Evolutionary conservation across 1,140 invertebrate species (phyloP).

Genomic region (Drosophila prosaltans): DNA sequence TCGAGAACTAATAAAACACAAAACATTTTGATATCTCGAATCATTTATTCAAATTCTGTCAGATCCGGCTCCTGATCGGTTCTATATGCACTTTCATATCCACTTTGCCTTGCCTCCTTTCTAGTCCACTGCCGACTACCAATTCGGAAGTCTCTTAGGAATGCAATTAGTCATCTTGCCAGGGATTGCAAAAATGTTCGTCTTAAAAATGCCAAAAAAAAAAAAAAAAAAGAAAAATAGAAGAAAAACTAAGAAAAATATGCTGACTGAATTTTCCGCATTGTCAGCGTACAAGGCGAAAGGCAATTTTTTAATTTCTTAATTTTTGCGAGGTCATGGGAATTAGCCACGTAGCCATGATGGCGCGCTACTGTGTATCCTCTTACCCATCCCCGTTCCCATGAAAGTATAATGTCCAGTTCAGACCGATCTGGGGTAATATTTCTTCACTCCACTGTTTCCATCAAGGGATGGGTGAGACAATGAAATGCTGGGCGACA

Average conservation of each 20-base stretch:
- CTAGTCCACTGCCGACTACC: not conserved
- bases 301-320: constrained; percentile 82
- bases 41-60: not conserved
- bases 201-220: constrained; percentile 73
- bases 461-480: constrained; percentile 31
- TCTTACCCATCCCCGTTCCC: not conserved
- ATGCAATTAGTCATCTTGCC: constrained; percentile 76
- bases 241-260: constrained; percentile 19
- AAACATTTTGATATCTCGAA: too few relatives aligned
- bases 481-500: constrained; percentile 52
- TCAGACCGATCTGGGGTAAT: constrained; percentile 20
- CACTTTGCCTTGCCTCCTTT: not conserved
- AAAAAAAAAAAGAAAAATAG: constrained; percentile 30
- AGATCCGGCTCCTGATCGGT: not conserved
- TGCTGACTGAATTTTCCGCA: constrained; percentile 63
- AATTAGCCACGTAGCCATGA: constrained; percentile 68
- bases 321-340: constrained; percentile 80
- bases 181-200: constrained; percentile 40
- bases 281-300: constrained; percentile 61
- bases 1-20: too few relatives aligned
- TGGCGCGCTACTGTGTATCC: constrained; percentile 49
- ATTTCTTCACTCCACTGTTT: constrained; percentile 22
- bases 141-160: constrained; percentile 27
- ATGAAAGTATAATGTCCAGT: constrained; percentile 9
- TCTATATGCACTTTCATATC: not conserved